phyloP scores from a whole-genome alignment of 2,797 vertebrate genomes.

The Myotis planiceps region DNA sequence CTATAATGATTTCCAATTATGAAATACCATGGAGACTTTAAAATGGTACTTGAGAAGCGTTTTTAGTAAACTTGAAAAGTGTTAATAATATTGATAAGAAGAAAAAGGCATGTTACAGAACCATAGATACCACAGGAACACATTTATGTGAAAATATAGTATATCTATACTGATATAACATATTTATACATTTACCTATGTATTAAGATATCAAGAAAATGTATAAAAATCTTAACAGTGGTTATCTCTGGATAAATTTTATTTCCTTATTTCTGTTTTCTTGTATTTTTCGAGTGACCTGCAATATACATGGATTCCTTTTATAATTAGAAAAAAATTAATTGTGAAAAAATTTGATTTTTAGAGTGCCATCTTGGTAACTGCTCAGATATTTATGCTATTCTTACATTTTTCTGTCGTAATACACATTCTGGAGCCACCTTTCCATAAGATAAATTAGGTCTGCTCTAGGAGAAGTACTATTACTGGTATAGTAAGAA shows the following conservation, averaged over 20 bases:
- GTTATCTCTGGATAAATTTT: not conserved
- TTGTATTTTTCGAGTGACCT: not conserved
- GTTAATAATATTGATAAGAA: not conserved
- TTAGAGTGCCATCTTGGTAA: not conserved
- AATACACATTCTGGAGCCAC: not conserved
- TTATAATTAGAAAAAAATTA: not conserved
- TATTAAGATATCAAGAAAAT: not conserved
- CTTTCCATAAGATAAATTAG: fast-evolving
- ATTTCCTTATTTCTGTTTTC: not conserved
- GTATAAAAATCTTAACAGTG: not conserved
- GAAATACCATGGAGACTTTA: not conserved
- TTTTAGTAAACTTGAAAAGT: not conserved
- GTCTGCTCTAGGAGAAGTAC: not conserved
- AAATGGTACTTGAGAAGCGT: not conserved
- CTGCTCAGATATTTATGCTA: not conserved
- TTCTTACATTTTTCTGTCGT: not conserved
- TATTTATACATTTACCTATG: not conserved
- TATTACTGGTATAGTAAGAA: not conserved
- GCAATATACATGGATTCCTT: not conserved
- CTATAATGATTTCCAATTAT: not conserved
- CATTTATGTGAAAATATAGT: not conserved
- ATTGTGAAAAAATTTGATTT: not conserved
- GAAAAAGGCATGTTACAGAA: not conserved
- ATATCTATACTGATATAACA: not conserved
- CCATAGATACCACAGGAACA: not conserved